phyloP scores from a whole-genome alignment of 2,888 invertebrate species.

The Agrotis ipsilon region DNA sequence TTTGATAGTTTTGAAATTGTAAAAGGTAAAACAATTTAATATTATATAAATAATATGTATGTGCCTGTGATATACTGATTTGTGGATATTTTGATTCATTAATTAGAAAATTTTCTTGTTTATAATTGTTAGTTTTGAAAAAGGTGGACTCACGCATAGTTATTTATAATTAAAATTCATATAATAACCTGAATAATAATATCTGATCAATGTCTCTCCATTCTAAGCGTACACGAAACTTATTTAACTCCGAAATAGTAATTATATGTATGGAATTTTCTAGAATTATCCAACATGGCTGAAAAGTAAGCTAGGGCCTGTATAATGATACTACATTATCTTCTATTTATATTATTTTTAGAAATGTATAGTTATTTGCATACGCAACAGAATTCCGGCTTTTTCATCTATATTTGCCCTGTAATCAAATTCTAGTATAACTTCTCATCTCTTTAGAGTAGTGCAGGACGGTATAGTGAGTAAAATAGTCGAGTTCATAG shows the following conservation, averaged over 20 bases:
- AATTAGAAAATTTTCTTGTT: constrained; percentile 58
- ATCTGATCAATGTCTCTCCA: constrained; percentile 12
- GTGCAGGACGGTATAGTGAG: constrained; percentile 12
- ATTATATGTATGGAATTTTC: constrained; percentile 40
- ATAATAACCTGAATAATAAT: constrained; percentile 13
- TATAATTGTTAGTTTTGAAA: constrained; percentile 50
- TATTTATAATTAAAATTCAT: constrained; percentile 19
- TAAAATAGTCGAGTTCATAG: constrained; percentile 38
- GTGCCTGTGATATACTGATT: constrained; percentile 77
- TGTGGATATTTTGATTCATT: constrained; percentile 64
- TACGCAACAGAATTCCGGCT: constrained; percentile 59
- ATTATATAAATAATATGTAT: constrained; percentile 63
- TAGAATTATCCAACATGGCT: constrained; percentile 34
- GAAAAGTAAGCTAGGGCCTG: constrained; percentile 36
- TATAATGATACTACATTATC: constrained; percentile 9
- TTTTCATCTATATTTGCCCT: constrained; percentile 49
- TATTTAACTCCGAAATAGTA: constrained; percentile 25
- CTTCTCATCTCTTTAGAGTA: constrained; percentile 39
- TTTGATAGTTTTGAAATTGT: constrained; percentile 52
- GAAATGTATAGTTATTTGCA: constrained; percentile 23
- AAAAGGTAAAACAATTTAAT: constrained; percentile 56
- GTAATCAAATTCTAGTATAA: constrained; percentile 49
- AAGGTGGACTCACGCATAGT: constrained; percentile 28
- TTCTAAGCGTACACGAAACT: constrained; percentile 13
- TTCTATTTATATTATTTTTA: constrained; percentile 20